These are phyloP conservation scores for Drosophila villosipedis DNA, from an alignment of 2,888 invertebrate genomes.

Conservation along the genomic window DNA sequence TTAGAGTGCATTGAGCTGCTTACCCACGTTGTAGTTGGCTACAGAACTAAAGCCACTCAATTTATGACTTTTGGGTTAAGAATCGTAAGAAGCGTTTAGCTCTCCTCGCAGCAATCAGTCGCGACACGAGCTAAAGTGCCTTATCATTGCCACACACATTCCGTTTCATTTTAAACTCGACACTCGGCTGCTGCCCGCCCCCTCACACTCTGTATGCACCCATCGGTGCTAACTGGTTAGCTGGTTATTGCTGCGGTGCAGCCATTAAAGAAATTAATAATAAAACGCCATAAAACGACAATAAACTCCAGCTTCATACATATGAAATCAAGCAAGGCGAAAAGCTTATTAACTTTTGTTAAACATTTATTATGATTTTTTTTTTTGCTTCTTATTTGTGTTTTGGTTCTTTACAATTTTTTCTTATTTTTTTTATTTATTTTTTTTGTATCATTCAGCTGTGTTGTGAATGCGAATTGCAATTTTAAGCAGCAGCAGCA, in stretches of 20 bases:
- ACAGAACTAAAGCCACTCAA: slow-evolving; percentile 1
- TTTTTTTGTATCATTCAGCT: slow-evolving; percentile 30
- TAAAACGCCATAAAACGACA: slow-evolving; percentile 74
- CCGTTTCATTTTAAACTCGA: slow-evolving; percentile 49
- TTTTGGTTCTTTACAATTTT: background rate
- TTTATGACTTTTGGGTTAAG: slow-evolving; percentile 17
- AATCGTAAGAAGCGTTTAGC: slow-evolving; percentile 29
- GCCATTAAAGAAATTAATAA: slow-evolving; percentile 72
- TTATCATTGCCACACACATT: slow-evolving; percentile 52
- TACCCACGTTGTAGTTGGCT: background rate
- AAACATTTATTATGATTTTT: slow-evolving; percentile 66
- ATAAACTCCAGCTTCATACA: slow-evolving; percentile 64
- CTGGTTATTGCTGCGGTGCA: slow-evolving; percentile 23
- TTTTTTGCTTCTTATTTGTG: background rate
- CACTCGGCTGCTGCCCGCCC: slow-evolving; percentile 10
- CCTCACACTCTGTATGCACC: background rate
- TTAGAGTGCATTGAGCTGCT: slow-evolving; percentile 1
- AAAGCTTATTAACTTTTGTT: slow-evolving; percentile 71
- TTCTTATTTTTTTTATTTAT: background rate
- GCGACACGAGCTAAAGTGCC: slow-evolving; percentile 50
- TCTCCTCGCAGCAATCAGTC: slow-evolving; percentile 30
- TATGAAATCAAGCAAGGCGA: slow-evolving; percentile 66
- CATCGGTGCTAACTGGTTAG: slow-evolving; percentile 21
- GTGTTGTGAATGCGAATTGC: slow-evolving; percentile 70
- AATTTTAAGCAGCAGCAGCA: slow-evolving; percentile 55